A percentile compares a stretch with the other conserved stretches of the same genome.
These are phyloP conservation scores for Scalopus aquaticus DNA, from an alignment of 2,113 vertebrate genomes.

Conservation along the genomic window DNA sequence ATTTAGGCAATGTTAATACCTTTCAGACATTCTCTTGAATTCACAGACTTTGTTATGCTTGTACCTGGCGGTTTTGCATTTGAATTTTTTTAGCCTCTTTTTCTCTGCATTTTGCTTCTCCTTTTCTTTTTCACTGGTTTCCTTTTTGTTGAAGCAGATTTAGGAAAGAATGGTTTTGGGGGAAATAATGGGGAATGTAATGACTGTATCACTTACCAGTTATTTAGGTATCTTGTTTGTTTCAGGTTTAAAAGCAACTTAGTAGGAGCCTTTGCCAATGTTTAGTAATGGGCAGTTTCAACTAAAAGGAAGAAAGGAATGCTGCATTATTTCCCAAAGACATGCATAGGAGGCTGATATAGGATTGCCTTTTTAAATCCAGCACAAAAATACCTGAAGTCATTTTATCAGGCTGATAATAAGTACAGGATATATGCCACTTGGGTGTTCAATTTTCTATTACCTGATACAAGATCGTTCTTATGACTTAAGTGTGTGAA, in stretches of 20 bases:
- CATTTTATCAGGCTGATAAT: not conserved
- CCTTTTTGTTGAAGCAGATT: not conserved
- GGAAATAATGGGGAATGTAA: not conserved
- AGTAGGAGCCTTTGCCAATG: not conserved
- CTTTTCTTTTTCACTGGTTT: not conserved
- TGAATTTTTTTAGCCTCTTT: not conserved
- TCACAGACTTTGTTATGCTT: not conserved
- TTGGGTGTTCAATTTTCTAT: conserved; percentile 27
- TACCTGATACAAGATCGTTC: not conserved
- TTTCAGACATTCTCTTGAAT: not conserved
- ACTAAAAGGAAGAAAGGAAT: not conserved
- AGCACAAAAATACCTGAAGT: conserved; percentile 14
- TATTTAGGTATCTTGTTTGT: conserved; percentile 15
- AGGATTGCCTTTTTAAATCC: not conserved
- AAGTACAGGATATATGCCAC: not conserved
- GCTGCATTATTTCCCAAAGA: not conserved
- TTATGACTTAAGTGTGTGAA: not conserved
- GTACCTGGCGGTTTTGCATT: not conserved
- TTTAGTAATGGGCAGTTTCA: not conserved
- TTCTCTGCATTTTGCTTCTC: not conserved
- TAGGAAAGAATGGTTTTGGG: not conserved
- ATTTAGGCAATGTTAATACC: not conserved
- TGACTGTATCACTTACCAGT: not conserved
- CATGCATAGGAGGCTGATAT: not conserved
- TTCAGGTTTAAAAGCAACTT: not conserved